phyloP scores from a whole-genome alignment of 2,113 vertebrate species.

The Daphoenositta chrysoptera region DNA sequence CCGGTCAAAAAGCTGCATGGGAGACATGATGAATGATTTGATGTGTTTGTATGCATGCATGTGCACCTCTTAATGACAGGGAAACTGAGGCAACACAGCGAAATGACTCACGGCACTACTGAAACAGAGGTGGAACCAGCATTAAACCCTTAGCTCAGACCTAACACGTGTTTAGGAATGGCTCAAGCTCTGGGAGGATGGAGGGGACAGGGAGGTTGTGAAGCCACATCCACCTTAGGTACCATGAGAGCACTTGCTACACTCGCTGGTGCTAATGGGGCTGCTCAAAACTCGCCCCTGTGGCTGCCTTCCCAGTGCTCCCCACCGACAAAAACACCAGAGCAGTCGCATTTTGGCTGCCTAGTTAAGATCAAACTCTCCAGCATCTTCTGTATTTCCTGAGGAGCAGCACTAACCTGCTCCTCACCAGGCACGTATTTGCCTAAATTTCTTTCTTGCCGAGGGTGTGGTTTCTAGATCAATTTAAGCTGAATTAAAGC shows the following conservation, averaged over 20 bases:
- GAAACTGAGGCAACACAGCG: constrained; percentile 26
- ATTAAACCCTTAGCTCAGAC: not conserved
- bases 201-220: fast-evolving
- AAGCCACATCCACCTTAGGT: not conserved
- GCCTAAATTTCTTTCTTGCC: not conserved
- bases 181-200: not conserved
- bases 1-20: not conserved
- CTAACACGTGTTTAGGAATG: not conserved
- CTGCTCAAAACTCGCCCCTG: not conserved
- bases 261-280: not conserved
- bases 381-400: not conserved
- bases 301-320: not conserved
- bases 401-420: constrained; percentile 42
- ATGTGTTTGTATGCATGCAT: not conserved
- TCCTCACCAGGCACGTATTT: not conserved
- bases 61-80: constrained; percentile 35
- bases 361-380: not conserved
- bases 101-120: not conserved
- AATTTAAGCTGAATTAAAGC: not conserved
- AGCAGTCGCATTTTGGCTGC: not conserved
- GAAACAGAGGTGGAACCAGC: constrained; percentile 16
- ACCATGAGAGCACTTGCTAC: not conserved
- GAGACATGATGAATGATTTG: not conserved
- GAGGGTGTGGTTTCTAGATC: constrained; percentile 24
- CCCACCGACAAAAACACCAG: not conserved